Base-by-base conservation (phyloP, 2,113 vertebrate genomes). In the Eonycteris spelaea region DNA sequence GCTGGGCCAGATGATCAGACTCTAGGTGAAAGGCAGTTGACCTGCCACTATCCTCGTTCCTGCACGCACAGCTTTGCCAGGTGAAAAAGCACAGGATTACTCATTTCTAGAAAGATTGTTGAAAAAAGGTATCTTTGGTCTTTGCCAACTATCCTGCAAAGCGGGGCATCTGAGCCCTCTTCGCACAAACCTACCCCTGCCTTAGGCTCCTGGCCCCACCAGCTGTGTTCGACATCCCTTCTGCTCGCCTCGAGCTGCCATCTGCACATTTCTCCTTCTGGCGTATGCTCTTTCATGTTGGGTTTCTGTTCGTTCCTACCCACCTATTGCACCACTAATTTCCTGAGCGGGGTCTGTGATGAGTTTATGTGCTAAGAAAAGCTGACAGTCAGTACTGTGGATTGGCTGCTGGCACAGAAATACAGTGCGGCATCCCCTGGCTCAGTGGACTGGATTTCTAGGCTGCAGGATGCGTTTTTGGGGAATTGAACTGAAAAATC, bases 371-470 rank as follows among this genome's bases (percentile, higher is more conserved):
- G 84, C 40, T 75, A 28, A 65, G 80, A 67, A 55, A 13, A 90
- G 70, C 73, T 61, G 28, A 24, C 13, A 7, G 38, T 35, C 30
- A 75, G 68, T 95, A 84, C 96, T 96, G 95, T 96, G 97, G 28
- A 33, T 6, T 51, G 0, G 18, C 94, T 97, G 95, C 93, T 95
- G 65, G 95, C 95, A 51, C 95, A 97, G 89, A 96, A 93, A n/a
- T 91, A 97, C 57, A 79, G 11, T 0, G 85, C 96, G 0, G 94
- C 40, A 28, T 97, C 94, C 2, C 1, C 30, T 4, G 16, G n/a
- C 43, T 95, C 22, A 0, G 83, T 51, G 33, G 93, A 63, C 5
- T 84, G 33, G 14, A 97, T 93, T 57, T 94, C 63, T 59, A 97
- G 9, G 74, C 16, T 89, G 21, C 97, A 98, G 40, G 53, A 3